Evolutionary conservation across 2,888 invertebrate species (phyloP), one percentile per base, ranked within the genome.

Genomic region (Crepidodera aurea): DNA sequence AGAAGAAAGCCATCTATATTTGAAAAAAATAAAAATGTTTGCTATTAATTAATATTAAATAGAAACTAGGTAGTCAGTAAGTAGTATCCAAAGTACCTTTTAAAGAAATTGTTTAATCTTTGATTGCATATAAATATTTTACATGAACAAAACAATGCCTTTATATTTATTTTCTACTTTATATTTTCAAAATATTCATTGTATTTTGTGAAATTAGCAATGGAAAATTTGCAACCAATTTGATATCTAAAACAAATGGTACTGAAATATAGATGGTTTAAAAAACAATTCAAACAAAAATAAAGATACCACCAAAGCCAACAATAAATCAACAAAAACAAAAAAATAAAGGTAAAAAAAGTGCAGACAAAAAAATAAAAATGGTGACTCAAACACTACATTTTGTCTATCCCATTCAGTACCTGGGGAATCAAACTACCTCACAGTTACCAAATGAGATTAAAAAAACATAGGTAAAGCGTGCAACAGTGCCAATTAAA

Each of bases 381-480:
- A 42, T 77, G 75, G 75, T 80, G 77, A 73, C 76, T 78, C 77
- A 80, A 81, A 82, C 81, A 83, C 83, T 81, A 82, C 84, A 82
- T 85, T 87, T 83, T 85, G 88, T 87, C 86, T 88, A 92, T 88
- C 92, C 88, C 92, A 91, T 87, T 87, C 87, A 89, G 91, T 90
- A 90, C 89, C 89, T 91, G 92, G 91, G 91, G 85, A 78, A 78
- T 72, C 71, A 76, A 79, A 76, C 74, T 83, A 84, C 87, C 94
- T 93, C 95, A 94, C 93, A 93, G 93, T 95, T 95, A 96, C 95
- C 93, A 92, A 91, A 93, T 95, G 96, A 96, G 95, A 96, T 96
- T 96, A 91, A 87, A 88, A 88, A 86, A 88, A 85, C 84, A 83
- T 82, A 83, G 78, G 77, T 72, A 71, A 79, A 78, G 77, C 78